These are phyloP conservation scores for Hippopotamus amphibius DNA, from an alignment of 2,113 vertebrate species.

Conservation along the genomic window DNA sequence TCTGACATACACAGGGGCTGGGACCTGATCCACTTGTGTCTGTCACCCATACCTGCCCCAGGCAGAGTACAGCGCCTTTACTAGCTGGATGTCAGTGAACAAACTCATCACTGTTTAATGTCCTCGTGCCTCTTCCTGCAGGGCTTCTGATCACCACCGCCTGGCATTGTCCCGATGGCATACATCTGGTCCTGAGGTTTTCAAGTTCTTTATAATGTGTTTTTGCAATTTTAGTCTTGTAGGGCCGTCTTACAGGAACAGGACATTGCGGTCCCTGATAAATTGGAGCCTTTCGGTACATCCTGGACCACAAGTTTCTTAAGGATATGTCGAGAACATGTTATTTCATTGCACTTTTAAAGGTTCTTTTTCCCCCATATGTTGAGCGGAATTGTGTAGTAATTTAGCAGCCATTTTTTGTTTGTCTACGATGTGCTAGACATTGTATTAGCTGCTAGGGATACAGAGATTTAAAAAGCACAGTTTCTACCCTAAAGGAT, in stretches of 20 bases:
- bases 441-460: background rate
- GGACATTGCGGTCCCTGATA: background rate
- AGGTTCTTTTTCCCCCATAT: background rate
- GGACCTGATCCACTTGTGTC: background rate
- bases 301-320: background rate
- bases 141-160: no score
- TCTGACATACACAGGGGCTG: background rate
- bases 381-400: background rate
- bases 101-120: background rate
- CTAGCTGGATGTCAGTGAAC: accelerated
- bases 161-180: background rate
- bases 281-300: background rate
- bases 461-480: background rate
- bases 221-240: background rate
- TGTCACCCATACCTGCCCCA: background rate
- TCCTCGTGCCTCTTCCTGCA: background rate
- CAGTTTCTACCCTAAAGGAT: background rate
- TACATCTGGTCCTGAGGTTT: background rate
- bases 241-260: background rate
- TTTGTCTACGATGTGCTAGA: background rate
- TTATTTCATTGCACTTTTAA: background rate
- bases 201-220: background rate
- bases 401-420: background rate
- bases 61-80: background rate
- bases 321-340: background rate